A percentile compares a stretch with the other conserved stretches of the same genome.
Conservation (phyloP, 1,140 invertebrate genomes). For the Limonius californicus region DNA sequence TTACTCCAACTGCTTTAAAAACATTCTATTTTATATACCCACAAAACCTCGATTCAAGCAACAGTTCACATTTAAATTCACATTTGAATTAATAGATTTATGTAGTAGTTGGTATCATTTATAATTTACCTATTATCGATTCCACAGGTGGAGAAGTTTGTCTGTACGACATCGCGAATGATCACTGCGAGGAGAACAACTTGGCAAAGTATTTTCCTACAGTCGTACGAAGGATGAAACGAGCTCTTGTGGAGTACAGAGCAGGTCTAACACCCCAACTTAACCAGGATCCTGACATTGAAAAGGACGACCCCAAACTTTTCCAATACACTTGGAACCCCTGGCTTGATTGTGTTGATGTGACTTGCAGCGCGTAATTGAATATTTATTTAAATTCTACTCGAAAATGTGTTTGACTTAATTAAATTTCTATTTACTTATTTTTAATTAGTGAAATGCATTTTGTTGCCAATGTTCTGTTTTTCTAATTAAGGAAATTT, state of each 20-base stretch:
- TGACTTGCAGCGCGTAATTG: constrained; percentile 24
- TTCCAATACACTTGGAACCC: constrained; percentile 50
- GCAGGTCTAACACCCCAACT: constrained; percentile 44
- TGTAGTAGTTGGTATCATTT: too few relatives aligned
- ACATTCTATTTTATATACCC: too few relatives aligned
- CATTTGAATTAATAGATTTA: too few relatives aligned
- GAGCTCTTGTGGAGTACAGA: constrained; percentile 46
- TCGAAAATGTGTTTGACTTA: background rate
- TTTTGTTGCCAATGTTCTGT: too few relatives aligned
- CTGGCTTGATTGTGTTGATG: constrained; percentile 44
- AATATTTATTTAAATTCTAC: constrained; percentile 10
- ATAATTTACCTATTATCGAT: background rate
- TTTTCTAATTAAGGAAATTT: too few relatives aligned
- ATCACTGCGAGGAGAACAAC: constrained; percentile 64
- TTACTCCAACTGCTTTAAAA: too few relatives aligned
- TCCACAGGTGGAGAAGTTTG: constrained; percentile 50
- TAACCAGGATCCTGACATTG: constrained; percentile 41
- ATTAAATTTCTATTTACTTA: background rate
- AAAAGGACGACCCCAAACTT: constrained; percentile 45
- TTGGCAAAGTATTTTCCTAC: constrained; percentile 48
- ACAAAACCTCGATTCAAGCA: too few relatives aligned
- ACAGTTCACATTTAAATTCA: too few relatives aligned
- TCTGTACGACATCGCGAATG: constrained; percentile 58
- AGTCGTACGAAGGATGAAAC: constrained; percentile 48
- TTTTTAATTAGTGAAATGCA: background rate